Evolutionary conservation across 1,140 invertebrate genomes (phyloP), one percentile per base, ranked within the genome.

Genomic region (Anastatus disparis): DNA sequence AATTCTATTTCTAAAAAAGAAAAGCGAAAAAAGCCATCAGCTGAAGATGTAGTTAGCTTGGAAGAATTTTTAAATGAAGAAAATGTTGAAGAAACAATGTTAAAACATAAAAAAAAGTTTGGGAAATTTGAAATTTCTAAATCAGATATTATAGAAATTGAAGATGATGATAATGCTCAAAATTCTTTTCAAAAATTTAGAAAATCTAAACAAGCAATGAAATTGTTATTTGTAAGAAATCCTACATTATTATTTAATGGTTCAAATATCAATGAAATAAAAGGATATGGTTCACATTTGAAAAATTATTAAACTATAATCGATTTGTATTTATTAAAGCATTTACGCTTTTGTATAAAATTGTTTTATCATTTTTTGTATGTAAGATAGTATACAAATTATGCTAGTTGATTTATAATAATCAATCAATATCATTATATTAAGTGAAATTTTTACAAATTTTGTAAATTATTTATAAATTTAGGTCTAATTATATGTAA

Each of bases 181-280:
- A 55, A 27, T 29, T 31, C n/a, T 44, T 50, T 38, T 58, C 20
- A 55, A 13, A 79, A 56, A 65, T 24, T 44, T 17, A 78, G 50
- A 24, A 76, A 71, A 42, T 70, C 77, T 0, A 85, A 82, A 70
- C 80, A 70, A 56, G 71, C 79, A 13, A 66, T 85, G 13, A 81
- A 74, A 35, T 50, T 72, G n/a, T 65, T 82, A 20, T 84, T 84
- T 31, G 15, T 75, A 10, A 75, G 70, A 35, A 79, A 74, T 61
- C 76, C 79, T 13, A 48, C 77, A 29, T 40, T 76, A 44, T 26
- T 81, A 10, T 86, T 86, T 59, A 58, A 64, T 48, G 84, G 83
- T 3, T 82, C 83, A 2, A 86, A 85, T 73, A 73, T 85, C 13
- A 76, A 80, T 67, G 75, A 81, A 53, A 79, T 86, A 31, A 77